These are phyloP conservation scores for Nymphalis io DNA, from an alignment of 1,140 invertebrate species.

Conservation along the genomic window DNA sequence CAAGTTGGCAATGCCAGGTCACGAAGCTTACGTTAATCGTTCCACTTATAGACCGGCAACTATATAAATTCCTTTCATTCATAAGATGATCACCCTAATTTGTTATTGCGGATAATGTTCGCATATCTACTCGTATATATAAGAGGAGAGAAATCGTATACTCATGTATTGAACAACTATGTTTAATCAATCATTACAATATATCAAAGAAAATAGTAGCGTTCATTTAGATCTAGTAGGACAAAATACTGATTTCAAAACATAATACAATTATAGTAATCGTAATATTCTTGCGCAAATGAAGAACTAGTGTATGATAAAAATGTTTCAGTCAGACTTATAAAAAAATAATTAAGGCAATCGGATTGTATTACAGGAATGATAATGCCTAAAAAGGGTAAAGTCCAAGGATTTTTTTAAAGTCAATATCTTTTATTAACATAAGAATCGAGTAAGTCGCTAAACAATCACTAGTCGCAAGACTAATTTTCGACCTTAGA, in stretches of 20 bases:
- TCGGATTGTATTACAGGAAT: too few species aligned
- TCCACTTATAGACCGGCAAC: constrained; percentile 9
- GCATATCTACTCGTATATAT: neutral
- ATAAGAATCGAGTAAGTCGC: neutral
- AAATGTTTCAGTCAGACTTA: too few species aligned
- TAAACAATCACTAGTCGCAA: neutral
- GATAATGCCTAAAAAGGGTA: too few species aligned
- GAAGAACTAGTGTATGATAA: too few species aligned
- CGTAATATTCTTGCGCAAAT: too few species aligned
- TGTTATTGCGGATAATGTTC: constrained; percentile 40
- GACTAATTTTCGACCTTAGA: constrained; percentile 60
- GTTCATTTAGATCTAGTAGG: too few species aligned
- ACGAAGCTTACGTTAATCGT: constrained; percentile 1
- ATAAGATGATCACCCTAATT: constrained; percentile 33
- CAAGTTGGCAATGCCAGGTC: constrained; percentile 17
- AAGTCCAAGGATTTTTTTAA: too few species aligned
- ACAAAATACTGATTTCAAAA: too few species aligned
- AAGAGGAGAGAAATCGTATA: neutral
- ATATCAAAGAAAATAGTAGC: too few species aligned
- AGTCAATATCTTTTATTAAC: neutral
- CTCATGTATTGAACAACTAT: neutral
- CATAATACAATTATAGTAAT: too few species aligned
- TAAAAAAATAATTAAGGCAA: too few species aligned
- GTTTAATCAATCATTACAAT: neutral
- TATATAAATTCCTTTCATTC: constrained; percentile 37